Base-by-base conservation (phyloP, 2,113 vertebrate genomes). In the Atlantisia rogersi region DNA sequence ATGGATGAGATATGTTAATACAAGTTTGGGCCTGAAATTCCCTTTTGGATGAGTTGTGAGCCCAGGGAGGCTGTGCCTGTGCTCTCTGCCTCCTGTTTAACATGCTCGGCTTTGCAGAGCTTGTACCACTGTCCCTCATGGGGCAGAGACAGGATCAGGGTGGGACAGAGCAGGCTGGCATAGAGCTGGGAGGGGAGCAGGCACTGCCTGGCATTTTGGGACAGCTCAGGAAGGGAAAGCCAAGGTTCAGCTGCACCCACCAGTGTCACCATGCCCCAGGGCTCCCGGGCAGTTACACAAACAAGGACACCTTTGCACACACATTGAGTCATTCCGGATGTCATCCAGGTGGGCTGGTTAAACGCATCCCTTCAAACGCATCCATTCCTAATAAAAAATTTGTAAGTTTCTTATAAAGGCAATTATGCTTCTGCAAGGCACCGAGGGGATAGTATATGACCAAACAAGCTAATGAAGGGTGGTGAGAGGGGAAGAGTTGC, bases 201-300 rank as follows among this genome's bases (percentile, higher is more conserved):
- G 4, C 1, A 2, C 37, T 52, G 58, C 52, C 29, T 14, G 1
- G 46, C 1, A 3, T 12, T 58, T 50, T 32, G 63, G 60, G 62
- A 21, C 12, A 1, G 26, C 42, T 31, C 4, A 1, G 16, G 42
- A 25, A 12, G 69, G 44, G 37, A 12, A 28, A 39, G 60, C 44
- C 10, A 55, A 39, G 74, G 10, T 37, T 69, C 11, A 40, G 21
- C 70, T 15, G 52, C 58, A 9, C 37, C 62, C 4, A 2, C 20
- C 20, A 5, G 35, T 22, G 3, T 14, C 25, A 7, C 0, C 1
- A 0, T 8, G 52, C 13, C 14, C 25, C 18, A 2, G 71, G 46
- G 52, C 62, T 50, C n/a, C 56, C 4, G 4, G 32, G 65, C 39
- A 7, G 50, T 24, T 46, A 2, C 58, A 13, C 63, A 31, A 42